Evolutionary conservation across 2,797 vertebrate species (phyloP).

Genomic region (Cheirogaleus major): DNA sequence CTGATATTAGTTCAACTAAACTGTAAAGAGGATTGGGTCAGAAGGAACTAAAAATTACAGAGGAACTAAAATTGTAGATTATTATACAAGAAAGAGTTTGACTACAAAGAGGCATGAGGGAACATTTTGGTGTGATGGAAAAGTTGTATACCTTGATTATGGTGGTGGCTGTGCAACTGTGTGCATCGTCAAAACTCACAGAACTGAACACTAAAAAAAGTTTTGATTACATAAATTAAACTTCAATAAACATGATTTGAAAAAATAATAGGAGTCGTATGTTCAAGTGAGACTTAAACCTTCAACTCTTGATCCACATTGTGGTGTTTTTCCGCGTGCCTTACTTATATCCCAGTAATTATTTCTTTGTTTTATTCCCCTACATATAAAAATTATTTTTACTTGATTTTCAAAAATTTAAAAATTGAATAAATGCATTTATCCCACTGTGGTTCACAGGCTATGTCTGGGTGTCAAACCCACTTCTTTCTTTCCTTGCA

Average conservation of each 20-base stretch:
- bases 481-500: background rate
- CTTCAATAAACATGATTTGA: background rate
- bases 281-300: background rate
- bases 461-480: background rate
- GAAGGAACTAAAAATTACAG: background rate
- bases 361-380: background rate
- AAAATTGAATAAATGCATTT: background rate
- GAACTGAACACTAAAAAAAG: background rate
- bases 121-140: background rate
- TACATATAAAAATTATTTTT: background rate
- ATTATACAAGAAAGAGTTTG: background rate
- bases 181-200: background rate
- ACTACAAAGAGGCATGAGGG: background rate
- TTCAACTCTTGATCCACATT: background rate
- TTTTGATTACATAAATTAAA: background rate
- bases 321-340: background rate
- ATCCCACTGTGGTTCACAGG: background rate
- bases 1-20: background rate
- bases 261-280: background rate
- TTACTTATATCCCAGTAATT: background rate
- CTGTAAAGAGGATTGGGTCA: background rate
- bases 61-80: background rate
- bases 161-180: background rate
- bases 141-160: background rate
- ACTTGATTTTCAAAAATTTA: background rate